Percentiles rank a stretch among this genome's conserved stretches.
These are phyloP conservation scores for Drosophila punjabiensis DNA, from an alignment of 1,140 invertebrate genomes.

Conservation along the genomic window DNA sequence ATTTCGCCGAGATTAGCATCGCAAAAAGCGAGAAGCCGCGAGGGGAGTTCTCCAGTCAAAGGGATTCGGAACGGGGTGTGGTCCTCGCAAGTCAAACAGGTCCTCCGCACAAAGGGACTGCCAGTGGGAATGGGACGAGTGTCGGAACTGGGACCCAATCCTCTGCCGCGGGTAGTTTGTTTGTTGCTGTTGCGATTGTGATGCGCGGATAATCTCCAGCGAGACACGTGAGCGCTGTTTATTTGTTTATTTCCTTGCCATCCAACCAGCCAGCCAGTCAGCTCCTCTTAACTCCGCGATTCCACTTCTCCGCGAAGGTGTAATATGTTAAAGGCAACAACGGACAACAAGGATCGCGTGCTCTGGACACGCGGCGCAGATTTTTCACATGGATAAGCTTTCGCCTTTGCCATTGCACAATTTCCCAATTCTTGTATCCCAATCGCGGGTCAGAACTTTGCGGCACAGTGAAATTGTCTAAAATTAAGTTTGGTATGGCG, in stretches of 20 bases:
- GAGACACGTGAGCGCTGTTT: slow-evolving; percentile 74
- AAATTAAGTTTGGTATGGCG: slow-evolving; percentile 15
- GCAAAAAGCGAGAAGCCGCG: slow-evolving; percentile 59
- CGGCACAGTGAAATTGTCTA: slow-evolving; percentile 48
- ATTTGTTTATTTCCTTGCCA: slow-evolving; percentile 69
- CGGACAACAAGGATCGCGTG: slow-evolving; percentile 52
- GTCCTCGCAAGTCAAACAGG: slow-evolving; percentile 77
- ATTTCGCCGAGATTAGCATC: slow-evolving; percentile 84
- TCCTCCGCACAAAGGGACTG: slow-evolving; percentile 49
- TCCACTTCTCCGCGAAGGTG: slow-evolving; percentile 58
- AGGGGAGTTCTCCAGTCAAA: slow-evolving; percentile 11
- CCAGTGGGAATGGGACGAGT: slow-evolving; percentile 14
- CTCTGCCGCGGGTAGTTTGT: slow-evolving; percentile 66
- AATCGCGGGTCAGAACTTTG: slow-evolving; percentile 57
- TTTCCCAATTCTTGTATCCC: slow-evolving; percentile 43
- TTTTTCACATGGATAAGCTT: slow-evolving; percentile 83
- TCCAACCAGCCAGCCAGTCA: slow-evolving; percentile 16
- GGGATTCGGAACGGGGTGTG: slow-evolving; percentile 37
- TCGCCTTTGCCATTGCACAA: slow-evolving; percentile 47
- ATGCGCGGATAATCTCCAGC: slow-evolving; percentile 75
- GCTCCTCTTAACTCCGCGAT: slow-evolving; percentile 7
- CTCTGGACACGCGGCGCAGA: slow-evolving; percentile 72
- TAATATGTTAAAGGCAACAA: slow-evolving; percentile 67
- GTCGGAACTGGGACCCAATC: slow-evolving; percentile 16
- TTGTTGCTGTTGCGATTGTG: slow-evolving; percentile 75